Percentiles rank a stretch among this genome's conserved stretches.
phyloP scores from a whole-genome alignment of 2,888 invertebrate species.

The Drosophila differens region DNA sequence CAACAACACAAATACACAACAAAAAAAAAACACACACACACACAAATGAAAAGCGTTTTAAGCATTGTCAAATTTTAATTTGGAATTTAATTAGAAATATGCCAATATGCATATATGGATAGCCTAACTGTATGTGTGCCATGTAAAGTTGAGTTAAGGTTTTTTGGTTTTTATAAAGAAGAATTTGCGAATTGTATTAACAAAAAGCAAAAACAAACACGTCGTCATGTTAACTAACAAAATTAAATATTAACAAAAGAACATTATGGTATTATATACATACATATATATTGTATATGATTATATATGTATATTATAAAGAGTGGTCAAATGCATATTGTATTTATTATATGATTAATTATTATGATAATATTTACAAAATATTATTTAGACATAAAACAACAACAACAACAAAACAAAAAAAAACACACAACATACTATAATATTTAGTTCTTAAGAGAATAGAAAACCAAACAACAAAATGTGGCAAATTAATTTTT shows the following conservation, averaged over 20 bases:
- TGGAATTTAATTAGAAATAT: conserved; percentile 42
- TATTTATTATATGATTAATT: conserved; percentile 71
- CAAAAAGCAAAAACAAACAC: conserved; percentile 76
- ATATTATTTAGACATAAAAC: conserved; percentile 65
- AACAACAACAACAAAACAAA: conserved; percentile 5
- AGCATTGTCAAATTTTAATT: conserved; percentile 53
- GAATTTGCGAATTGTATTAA: conserved; percentile 72
- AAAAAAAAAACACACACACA: background rate
- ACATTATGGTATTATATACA: conserved; percentile 59
- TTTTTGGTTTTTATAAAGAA: conserved; percentile 51
- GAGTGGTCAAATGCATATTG: conserved; percentile 67
- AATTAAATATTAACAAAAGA: conserved; percentile 65
- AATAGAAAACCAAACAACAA: conserved; percentile 37
- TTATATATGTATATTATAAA: conserved; percentile 33
- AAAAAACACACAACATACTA: conserved; percentile 37
- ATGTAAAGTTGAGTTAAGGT: conserved; percentile 69
- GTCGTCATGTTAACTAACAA: conserved; percentile 84
- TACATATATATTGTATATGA: conserved; percentile 17
- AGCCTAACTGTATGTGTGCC: conserved; percentile 59
- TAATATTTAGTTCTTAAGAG: conserved; percentile 59
- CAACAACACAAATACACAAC: conserved; percentile 10
- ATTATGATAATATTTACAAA: conserved; percentile 70
- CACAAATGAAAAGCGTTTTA: conserved; percentile 24
- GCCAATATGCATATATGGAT: conserved; percentile 39
- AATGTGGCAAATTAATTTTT: conserved; percentile 80